A percentile compares a stretch with the other conserved stretches of the same genome.
Evolutionary conservation across 2,797 vertebrate species (phyloP).

Genomic region (Cryptoprocta ferox): DNA sequence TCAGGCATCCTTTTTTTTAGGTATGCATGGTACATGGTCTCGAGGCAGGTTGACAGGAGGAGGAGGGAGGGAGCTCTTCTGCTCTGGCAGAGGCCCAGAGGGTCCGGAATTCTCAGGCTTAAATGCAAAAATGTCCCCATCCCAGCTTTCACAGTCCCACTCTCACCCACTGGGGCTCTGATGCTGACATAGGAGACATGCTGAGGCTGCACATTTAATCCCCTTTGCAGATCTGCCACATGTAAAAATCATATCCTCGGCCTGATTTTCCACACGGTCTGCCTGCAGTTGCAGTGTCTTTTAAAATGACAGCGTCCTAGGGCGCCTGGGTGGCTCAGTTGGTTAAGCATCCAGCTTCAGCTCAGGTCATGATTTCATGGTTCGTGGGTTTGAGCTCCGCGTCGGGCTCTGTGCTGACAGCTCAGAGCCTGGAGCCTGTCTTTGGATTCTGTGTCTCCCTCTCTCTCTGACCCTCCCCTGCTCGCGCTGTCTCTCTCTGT

Average conservation of each 20-base stretch:
- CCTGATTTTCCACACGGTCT: not conserved
- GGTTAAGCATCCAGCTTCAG: no score
- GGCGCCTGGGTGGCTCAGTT: no score
- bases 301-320: not conserved
- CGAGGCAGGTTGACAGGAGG: not conserved
- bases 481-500: no score
- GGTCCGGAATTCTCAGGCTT: not conserved
- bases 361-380: no score
- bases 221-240: not conserved
- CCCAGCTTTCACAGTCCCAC: not conserved
- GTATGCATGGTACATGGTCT: not conserved
- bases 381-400: no score
- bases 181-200: not conserved
- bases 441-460: no score
- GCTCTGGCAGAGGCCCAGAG: not conserved
- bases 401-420: no score
- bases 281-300: not conserved
- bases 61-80: not conserved
- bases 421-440: no score
- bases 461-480: no score
- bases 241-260: not conserved
- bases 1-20: not conserved
- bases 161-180: not conserved
- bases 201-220: not conserved
- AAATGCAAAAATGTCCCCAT: not conserved